Conservation (phyloP, 2,797 vertebrate genomes). For the Acipenser oxyrinchus region DNA sequence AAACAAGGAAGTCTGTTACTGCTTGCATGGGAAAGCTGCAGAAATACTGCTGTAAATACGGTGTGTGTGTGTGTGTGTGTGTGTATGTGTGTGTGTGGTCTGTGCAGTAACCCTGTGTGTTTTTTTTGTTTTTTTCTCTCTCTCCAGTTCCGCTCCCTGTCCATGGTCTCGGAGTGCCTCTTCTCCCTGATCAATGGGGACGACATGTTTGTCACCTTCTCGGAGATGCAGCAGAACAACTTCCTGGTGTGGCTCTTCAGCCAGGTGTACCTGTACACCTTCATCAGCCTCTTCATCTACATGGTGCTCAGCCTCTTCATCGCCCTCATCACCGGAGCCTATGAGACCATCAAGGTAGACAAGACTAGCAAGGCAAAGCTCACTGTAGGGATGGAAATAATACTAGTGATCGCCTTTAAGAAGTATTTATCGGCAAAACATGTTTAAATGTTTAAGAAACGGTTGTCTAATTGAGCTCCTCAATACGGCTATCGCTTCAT, state of each 20-base stretch:
- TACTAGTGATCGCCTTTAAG: not conserved
- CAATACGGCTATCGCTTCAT: too few species aligned
- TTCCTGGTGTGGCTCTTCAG: constrained; percentile 88
- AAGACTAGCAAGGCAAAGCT: too few species aligned
- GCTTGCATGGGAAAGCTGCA: too few species aligned
- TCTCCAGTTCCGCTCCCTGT: constrained; percentile 82
- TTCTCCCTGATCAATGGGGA: constrained; percentile 94
- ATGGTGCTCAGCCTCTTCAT: constrained; percentile 97
- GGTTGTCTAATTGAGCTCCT: too few species aligned
- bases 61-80: too few species aligned
- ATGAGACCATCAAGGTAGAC: constrained; percentile 86
- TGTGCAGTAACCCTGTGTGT: not conserved
- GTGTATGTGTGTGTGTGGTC: too few species aligned
- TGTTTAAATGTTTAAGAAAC: too few species aligned
- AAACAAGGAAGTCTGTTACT: too few species aligned
- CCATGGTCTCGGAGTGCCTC: constrained; percentile 90
- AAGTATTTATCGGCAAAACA: too few species aligned
- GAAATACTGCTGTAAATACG: too few species aligned
- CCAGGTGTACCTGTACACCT: constrained; percentile 87
- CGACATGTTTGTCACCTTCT: constrained; percentile 91
- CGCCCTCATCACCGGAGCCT: constrained; percentile 89
- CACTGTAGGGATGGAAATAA: too few species aligned
- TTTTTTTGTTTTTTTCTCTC: not conserved
- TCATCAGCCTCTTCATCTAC: constrained; percentile 96
- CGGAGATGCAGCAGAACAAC: constrained; percentile 76